These are phyloP conservation scores for Gonocerus acuteangulatus DNA, from an alignment of 2,888 invertebrate species.

Conservation along the genomic window DNA sequence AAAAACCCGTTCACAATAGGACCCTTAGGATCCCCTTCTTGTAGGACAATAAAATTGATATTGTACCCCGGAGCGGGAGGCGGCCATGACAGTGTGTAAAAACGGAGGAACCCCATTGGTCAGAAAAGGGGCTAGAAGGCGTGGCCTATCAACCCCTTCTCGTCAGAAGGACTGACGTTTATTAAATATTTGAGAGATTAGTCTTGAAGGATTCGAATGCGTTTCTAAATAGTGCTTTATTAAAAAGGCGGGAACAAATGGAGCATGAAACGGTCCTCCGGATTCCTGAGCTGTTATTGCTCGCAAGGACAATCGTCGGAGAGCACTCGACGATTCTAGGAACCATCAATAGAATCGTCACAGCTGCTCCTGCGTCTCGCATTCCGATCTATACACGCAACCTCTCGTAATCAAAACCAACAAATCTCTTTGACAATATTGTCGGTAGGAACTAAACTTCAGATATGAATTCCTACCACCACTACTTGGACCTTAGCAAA, in stretches of 20 bases:
- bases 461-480: no score
- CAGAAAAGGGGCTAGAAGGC: not conserved
- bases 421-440: no score
- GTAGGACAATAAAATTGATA: conserved; percentile 13
- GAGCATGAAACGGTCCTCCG: conserved; percentile 4
- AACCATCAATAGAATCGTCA: no score
- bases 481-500: no score
- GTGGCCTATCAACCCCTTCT: not conserved
- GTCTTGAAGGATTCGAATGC: conserved; percentile 19
- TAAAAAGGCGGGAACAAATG: conserved; percentile 15
- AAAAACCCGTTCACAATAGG: conserved; percentile 8
- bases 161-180: conserved; percentile 16
- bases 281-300: no score
- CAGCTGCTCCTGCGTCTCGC: no score
- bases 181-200: conserved; percentile 27
- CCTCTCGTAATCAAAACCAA: no score
- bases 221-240: conserved; percentile 26
- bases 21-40: conserved; percentile 4
- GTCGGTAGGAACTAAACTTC: no score
- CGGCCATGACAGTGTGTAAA: not conserved
- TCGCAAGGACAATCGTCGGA: no score
- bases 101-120: not conserved
- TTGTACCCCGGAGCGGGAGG: not conserved
- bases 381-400: no score
- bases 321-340: no score